These are phyloP conservation scores for Synanceia verrucosa DNA, from an alignment of 2,797 vertebrate species.

Conservation along the genomic window DNA sequence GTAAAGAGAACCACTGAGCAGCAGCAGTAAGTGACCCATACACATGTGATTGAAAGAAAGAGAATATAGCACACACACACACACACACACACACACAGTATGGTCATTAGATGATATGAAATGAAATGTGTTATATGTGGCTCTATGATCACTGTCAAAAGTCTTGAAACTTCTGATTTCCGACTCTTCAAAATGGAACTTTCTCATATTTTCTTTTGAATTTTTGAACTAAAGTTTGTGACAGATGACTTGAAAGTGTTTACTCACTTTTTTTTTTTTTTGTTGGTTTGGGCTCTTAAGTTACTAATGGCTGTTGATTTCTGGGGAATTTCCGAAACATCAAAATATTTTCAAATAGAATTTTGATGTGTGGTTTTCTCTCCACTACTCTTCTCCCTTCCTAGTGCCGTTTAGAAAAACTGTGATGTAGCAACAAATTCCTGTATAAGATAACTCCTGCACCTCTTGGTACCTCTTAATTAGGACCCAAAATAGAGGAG, in stretches of 20 bases:
- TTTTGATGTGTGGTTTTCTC: conserved; percentile 21
- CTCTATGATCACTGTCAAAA: conserved; percentile 13
- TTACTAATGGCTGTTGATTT: conserved; percentile 16
- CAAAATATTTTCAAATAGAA: conserved; percentile 33
- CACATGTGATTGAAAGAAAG: conserved; percentile 5
- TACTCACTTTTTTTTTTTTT: conserved; percentile 16
- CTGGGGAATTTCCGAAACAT: conserved; percentile 37
- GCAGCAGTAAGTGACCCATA: neutral
- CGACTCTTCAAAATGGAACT: conserved; percentile 41
- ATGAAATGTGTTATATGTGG: neutral
- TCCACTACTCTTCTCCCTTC: neutral
- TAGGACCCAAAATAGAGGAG: conserved; percentile 61
- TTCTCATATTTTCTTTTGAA: conserved; percentile 30
- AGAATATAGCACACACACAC: neutral
- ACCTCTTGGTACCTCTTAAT: conserved; percentile 68
- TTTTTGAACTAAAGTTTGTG: conserved; percentile 60
- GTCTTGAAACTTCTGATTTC: conserved; percentile 11
- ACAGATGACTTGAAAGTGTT: conserved; percentile 59
- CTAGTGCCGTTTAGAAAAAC: conserved; percentile 4
- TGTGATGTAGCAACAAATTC: neutral
- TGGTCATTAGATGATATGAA: neutral
- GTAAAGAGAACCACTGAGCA: conserved; percentile 34
- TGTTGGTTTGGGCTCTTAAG: conserved; percentile 28
- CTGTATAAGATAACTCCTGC: conserved; percentile 32
- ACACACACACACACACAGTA: neutral